Base-by-base conservation (phyloP, 2,797 vertebrate genomes). In the Macropodus opercularis region DNA sequence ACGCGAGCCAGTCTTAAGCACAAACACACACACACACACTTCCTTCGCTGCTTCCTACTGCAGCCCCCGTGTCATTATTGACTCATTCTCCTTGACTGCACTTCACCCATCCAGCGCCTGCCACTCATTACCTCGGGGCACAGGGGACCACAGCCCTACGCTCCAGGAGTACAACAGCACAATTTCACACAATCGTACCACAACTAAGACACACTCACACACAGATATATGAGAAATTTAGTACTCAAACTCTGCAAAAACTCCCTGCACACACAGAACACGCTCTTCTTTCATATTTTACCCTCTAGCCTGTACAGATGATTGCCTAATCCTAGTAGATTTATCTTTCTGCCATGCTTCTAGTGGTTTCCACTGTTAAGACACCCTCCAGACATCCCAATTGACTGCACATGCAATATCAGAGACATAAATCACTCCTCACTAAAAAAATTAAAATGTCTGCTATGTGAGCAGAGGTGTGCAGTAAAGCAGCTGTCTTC, bases 71-170 rank as follows among this genome's bases (percentile, higher is more conserved):
- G 76, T 85, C 79, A 84, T 89, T 89, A 88, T 81, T 79, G 73
- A 80, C 80, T 86, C 72, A 74, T 91, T 92, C 88, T 87, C 80
- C 87, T 85, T 88, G 86, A 87, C 69, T 90, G 89, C 83, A 74
- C 77, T 84, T 85, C 78, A 78, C 69, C 80, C 74, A 77, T 85
- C 78, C 78, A 83, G 36, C 7, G 72, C 77, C 81, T 87, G 83
- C 78, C 87, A 85, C 78, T 87, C 80, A 87, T 88, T 89, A 89
- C 64, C 60, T 41, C 67, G 60, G 63, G 76, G 68, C 75, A 73
- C 81, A 23, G 27, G 85, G 82, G 83, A 90, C 78, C 32, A 47
- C 44, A 44, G 56, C 48, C 53, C 67, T 76, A 48, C 72, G 59
- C 67, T 78, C 69, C 29, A 54, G 55, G 59, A 77, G 50, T 69